Evolutionary conservation across 2,888 invertebrate genomes (phyloP), one percentile per base, ranked within the genome.

Genomic region (Drosophila mimetica): DNA sequence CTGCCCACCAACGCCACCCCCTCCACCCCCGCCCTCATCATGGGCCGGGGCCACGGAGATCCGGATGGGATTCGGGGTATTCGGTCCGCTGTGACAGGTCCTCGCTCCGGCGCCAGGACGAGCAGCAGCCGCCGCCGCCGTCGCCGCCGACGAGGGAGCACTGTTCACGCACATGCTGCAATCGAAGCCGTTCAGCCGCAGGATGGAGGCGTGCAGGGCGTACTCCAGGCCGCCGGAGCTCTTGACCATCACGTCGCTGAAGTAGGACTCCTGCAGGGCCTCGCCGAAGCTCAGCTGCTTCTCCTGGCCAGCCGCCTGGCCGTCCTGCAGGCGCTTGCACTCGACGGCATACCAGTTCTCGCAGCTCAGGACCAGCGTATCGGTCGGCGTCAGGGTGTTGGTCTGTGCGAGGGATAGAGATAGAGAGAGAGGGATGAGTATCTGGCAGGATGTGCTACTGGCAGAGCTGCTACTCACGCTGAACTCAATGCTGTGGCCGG

Each of bases 401-500:
- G 93, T 93, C 93, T 93, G 42, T 5, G n/a, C n/a, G n/a, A n/a
- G n/a, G n/a, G n/a, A n/a, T n/a, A n/a, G n/a, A n/a, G n/a, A n/a
- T n/a, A n/a, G n/a, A n/a, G n/a, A n/a, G n/a, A n/a, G n/a, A n/a
- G n/a, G n/a, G n/a, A n/a, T n/a, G n/a, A n/a, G n/a, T n/a, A n/a
- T n/a, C n/a, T n/a, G n/a, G n/a, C n/a, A n/a, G n/a, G n/a, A n/a
- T n/a, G n/a, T n/a, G n/a, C n/a, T n/a, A n/a, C n/a, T n/a, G n/a
- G n/a, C n/a, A n/a, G n/a, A n/a, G n/a, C n/a, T n/a, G n/a, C n/a
- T n/a, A n/a, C 83, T 81, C 86, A 93, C 93, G 79, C 90, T 91
- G 90, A 95, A 95, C 90, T 95, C 94, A 77, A 95, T 94, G 75
- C 94, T 93, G 90, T 94, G 93, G 7, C 94, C 95, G 34, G 93